These are phyloP conservation scores for Anadara kagoshimensis DNA, from an alignment of 1,140 invertebrate genomes.

Conservation along the genomic window DNA sequence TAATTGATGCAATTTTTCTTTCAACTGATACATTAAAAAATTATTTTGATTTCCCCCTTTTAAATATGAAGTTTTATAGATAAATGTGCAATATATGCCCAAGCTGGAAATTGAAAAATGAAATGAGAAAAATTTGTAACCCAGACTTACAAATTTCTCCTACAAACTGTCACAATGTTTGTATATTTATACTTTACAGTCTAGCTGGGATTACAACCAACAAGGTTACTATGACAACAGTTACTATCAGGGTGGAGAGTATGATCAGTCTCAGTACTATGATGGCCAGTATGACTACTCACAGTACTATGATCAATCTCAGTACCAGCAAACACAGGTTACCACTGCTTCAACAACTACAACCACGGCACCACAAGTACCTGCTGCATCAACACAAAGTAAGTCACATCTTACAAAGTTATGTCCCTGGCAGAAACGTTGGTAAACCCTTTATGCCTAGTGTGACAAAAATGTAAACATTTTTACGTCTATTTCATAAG, in stretches of 20 bases:
- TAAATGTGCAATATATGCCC: too few relatives aligned
- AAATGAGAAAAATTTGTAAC: neutral
- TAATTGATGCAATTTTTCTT: too few relatives aligned
- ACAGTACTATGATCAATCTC: constrained; percentile 42
- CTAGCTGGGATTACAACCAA: constrained; percentile 29
- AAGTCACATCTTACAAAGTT: neutral
- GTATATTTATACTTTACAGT: constrained; percentile 15
- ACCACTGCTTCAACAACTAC: constrained; percentile 7
- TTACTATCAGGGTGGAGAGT: constrained; percentile 40
- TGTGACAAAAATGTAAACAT: too few relatives aligned
- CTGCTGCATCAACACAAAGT: constrained; percentile 22
- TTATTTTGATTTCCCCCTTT: constrained; percentile 14
- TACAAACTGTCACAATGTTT: constrained; percentile 1
- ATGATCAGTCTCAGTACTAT: constrained; percentile 40
- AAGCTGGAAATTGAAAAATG: neutral
- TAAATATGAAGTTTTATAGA: too few relatives aligned
- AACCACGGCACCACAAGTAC: neutral
- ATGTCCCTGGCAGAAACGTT: too few relatives aligned
- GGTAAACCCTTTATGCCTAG: too few relatives aligned
- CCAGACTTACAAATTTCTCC: neutral
- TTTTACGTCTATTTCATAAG: too few relatives aligned
- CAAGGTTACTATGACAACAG: constrained; percentile 48
- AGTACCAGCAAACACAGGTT: constrained; percentile 10
- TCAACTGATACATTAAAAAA: too few relatives aligned
- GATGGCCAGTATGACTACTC: constrained; percentile 63